A percentile compares a stretch with the other conserved stretches of the same genome.
Evolutionary conservation across 2,888 invertebrate species (phyloP).

Genomic region (Metopia argyrocephala): DNA sequence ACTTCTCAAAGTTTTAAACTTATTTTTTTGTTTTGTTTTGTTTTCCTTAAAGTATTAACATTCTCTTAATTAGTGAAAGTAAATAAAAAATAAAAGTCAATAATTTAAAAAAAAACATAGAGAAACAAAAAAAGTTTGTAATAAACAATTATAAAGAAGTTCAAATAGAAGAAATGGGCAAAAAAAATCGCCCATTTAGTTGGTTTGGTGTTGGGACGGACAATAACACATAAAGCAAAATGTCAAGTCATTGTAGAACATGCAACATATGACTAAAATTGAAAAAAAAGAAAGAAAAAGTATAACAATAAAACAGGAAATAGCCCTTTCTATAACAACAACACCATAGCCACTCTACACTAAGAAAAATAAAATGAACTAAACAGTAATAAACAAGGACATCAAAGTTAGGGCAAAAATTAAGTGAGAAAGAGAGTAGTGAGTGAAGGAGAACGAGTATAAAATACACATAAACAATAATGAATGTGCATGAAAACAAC

Average conservation of each 20-base stretch:
- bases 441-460: neutral
- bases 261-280: neutral
- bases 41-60: constrained; percentile 8
- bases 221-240: neutral
- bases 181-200: constrained; percentile 41
- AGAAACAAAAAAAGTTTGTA: neutral
- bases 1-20: neutral
- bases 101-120: constrained; percentile 21
- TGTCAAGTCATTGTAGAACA: neutral
- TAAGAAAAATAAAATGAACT: neutral
- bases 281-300: neutral
- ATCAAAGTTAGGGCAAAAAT: neutral
- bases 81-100: neutral
- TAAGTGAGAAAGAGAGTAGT: neutral
- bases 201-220: constrained; percentile 25
- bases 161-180: neutral
- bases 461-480: constrained; percentile 45
- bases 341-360: constrained; percentile 10
- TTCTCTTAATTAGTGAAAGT: constrained; percentile 21
- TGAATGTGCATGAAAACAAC: constrained; percentile 54
- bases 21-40: neutral
- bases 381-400: neutral
- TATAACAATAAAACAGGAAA: constrained; percentile 52
- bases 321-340: constrained; percentile 42
- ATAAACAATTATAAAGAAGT: neutral